phyloP scores from a whole-genome alignment of 2,113 vertebrate genomes.

The Petrocephalus zakoni region DNA sequence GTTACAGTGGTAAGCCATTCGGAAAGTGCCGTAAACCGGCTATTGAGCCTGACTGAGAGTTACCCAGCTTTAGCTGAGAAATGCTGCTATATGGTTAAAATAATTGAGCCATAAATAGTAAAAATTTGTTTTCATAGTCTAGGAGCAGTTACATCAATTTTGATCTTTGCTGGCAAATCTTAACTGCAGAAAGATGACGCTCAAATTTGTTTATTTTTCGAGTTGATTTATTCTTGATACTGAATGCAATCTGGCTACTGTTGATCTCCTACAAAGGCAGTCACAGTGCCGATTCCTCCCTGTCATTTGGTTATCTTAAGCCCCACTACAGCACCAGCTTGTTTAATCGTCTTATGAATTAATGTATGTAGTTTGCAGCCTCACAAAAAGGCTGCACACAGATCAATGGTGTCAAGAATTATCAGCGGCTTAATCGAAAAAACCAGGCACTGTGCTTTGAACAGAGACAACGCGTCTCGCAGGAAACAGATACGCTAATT shows the following conservation, averaged over 20 bases:
- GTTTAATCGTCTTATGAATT: neutral
- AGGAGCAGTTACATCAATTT: neutral
- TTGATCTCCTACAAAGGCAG: slow-evolving; percentile 30
- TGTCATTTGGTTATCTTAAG: neutral
- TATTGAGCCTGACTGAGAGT: neutral
- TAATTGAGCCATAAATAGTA: neutral
- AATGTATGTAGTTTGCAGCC: neutral
- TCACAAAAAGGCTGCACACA: neutral
- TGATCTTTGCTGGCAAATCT: neutral
- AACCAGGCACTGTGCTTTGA: neutral
- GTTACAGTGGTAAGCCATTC: neutral
- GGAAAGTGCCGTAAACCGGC: neutral
- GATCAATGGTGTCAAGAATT: neutral
- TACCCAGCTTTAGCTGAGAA: neutral
- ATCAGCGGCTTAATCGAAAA: neutral
- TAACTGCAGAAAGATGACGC: neutral
- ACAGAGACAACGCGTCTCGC: neutral
- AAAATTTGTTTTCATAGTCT: neutral
- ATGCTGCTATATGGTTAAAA: neutral
- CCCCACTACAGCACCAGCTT: neutral
- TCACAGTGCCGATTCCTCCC: neutral
- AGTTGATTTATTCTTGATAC: slow-evolving; percentile 11
- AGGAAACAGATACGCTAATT: neutral
- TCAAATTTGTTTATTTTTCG: neutral
- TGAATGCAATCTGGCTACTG: slow-evolving; percentile 30